Percentiles rank a stretch among this genome's conserved stretches.
phyloP scores from a whole-genome alignment of 1,140 invertebrate species.

The Zaprionus lachaisei region DNA sequence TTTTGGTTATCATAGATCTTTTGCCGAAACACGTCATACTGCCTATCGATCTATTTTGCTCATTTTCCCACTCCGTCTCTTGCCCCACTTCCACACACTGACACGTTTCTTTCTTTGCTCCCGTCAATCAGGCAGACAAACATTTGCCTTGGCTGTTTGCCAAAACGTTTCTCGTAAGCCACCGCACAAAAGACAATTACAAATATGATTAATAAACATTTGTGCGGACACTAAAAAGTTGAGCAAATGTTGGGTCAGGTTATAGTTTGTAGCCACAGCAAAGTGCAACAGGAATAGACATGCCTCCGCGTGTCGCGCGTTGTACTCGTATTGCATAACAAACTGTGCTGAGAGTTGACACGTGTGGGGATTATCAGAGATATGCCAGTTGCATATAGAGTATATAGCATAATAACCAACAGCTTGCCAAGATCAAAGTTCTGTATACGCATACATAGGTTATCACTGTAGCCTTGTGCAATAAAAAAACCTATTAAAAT shows the following conservation, averaged over 20 bases:
- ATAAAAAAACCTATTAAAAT: conserved; percentile 17
- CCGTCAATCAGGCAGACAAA: conserved; percentile 22
- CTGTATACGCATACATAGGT: conserved; percentile 36
- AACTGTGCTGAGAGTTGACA: neutral
- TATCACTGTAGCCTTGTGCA: conserved; percentile 49
- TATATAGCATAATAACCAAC: neutral
- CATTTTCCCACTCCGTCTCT: neutral
- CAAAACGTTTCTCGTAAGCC: conserved; percentile 33
- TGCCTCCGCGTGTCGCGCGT: neutral
- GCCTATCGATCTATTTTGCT: conserved; percentile 5
- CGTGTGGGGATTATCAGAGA: neutral
- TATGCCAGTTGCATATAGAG: neutral
- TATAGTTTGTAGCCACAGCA: conserved; percentile 1
- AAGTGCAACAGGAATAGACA: neutral
- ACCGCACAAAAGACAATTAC: conserved; percentile 8
- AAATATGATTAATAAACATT: conserved; percentile 37
- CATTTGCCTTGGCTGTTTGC: conserved; percentile 31
- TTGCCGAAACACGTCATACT: conserved; percentile 29
- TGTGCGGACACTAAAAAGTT: conserved; percentile 19
- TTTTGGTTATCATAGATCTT: neutral
- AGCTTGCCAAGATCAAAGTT: conserved; percentile 3
- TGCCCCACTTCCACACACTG: conserved; percentile 3
- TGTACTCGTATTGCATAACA: neutral
- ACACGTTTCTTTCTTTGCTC: conserved; percentile 4
- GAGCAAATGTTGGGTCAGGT: conserved; percentile 43